Percentiles rank a stretch among this genome's conserved stretches.
phyloP scores from a whole-genome alignment of 1,140 invertebrate species.

The Danaus plexippus region DNA sequence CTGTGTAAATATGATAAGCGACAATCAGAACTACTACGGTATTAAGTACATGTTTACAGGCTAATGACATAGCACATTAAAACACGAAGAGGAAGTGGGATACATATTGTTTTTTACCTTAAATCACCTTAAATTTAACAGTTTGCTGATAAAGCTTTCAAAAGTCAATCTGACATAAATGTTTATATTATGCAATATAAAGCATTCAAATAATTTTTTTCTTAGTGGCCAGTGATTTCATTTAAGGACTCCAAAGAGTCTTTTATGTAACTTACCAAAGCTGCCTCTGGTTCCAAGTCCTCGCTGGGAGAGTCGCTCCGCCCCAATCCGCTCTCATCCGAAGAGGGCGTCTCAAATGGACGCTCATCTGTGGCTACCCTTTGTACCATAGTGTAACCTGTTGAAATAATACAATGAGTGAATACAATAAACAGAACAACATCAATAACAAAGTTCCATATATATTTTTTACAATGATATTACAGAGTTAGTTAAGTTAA shows the following conservation, averaged over 20 bases:
- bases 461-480: too few relatives aligned
- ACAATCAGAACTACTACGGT: slow-evolving; percentile 31
- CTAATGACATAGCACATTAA: slow-evolving; percentile 36
- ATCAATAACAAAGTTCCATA: too few relatives aligned
- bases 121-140: not conserved
- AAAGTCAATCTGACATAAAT: too few relatives aligned
- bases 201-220: not conserved
- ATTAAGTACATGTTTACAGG: slow-evolving; percentile 25
- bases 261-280: slow-evolving; percentile 41
- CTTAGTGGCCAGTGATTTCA: slow-evolving; percentile 5
- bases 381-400: slow-evolving; percentile 50
- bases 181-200: too few relatives aligned
- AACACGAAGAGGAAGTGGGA: slow-evolving; percentile 16
- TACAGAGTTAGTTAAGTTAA: not conserved
- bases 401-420: slow-evolving; percentile 7
- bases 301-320: slow-evolving; percentile 53
- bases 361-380: slow-evolving; percentile 61
- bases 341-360: slow-evolving; percentile 60
- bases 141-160: too few relatives aligned
- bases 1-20: slow-evolving; percentile 33
- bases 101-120: slow-evolving; percentile 34
- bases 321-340: slow-evolving; percentile 58
- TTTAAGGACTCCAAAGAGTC: not conserved
- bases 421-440: not conserved
- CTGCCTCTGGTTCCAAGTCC: slow-evolving; percentile 54